phyloP scores from a whole-genome alignment of 64 coral and sea anemone genomes.

The Stylophora pistillata region DNA sequence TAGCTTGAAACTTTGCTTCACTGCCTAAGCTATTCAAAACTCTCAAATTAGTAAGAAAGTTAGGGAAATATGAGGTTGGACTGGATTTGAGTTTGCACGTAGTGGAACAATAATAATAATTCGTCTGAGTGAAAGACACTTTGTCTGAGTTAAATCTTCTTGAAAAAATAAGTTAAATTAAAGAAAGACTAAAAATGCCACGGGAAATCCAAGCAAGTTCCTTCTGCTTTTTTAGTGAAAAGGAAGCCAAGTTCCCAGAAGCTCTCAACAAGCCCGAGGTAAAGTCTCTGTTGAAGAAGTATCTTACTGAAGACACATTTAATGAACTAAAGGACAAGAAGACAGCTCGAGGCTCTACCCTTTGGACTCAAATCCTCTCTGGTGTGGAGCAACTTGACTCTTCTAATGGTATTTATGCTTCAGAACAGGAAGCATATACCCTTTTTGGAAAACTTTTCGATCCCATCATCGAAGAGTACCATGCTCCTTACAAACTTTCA shows the following conservation, averaged over 20 bases:
- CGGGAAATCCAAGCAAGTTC: too few relatives aligned
- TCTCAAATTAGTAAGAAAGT: too few relatives aligned
- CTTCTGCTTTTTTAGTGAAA: constrained; percentile 7
- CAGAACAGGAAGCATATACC: constrained; percentile 79
- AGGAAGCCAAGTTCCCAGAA: constrained; percentile 51
- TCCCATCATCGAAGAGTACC: constrained; percentile 78
- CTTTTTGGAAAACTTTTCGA: constrained; percentile 69
- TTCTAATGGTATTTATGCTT: constrained; percentile 69
- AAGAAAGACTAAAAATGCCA: too few relatives aligned
- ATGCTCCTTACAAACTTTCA: constrained; percentile 74
- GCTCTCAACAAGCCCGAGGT: constrained; percentile 55
- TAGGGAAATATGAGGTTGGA: too few relatives aligned
- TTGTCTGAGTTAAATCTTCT: too few relatives aligned
- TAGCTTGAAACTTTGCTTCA: too few relatives aligned
- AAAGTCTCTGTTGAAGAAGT: constrained; percentile 74
- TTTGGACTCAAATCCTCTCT: constrained; percentile 73
- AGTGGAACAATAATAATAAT: too few relatives aligned
- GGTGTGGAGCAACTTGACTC: constrained; percentile 84
- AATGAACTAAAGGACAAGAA: constrained; percentile 81
- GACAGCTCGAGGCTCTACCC: constrained; percentile 48
- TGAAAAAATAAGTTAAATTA: too few relatives aligned
- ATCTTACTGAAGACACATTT: constrained; percentile 70
- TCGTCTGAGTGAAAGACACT: too few relatives aligned
- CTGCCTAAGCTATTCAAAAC: too few relatives aligned
- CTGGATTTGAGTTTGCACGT: too few relatives aligned